phyloP scores from a whole-genome alignment of 2,888 invertebrate species.

The Diloba caeruleocephala region DNA sequence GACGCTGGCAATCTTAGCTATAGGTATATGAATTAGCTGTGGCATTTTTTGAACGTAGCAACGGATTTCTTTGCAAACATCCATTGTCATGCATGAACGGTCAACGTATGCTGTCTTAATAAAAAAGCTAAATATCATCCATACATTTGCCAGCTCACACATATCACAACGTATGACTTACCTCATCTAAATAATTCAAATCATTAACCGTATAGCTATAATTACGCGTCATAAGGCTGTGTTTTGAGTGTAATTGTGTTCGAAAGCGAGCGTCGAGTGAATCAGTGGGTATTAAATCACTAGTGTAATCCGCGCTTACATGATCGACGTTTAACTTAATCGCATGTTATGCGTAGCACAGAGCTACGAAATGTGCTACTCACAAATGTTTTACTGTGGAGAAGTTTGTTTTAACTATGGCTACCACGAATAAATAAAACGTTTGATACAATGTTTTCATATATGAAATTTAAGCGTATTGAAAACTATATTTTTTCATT shows the following conservation, averaged over 20 bases:
- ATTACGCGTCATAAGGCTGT: constrained; percentile 64
- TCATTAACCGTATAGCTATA: constrained; percentile 63
- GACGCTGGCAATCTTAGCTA: too few species aligned
- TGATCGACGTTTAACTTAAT: constrained; percentile 76
- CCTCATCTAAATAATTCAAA: constrained; percentile 51
- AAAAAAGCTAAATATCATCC: constrained; percentile 8
- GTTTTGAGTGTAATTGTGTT: constrained; percentile 72
- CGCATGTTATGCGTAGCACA: constrained; percentile 55
- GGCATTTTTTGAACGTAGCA: too few species aligned
- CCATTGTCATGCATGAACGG: too few species aligned
- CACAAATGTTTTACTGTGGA: too few species aligned
- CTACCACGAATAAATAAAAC: too few species aligned
- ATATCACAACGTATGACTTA: constrained; percentile 1
- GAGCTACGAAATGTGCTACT: constrained; percentile 52
- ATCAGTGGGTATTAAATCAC: constrained; percentile 81
- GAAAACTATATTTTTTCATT: too few species aligned
- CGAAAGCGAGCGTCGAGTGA: constrained; percentile 73
- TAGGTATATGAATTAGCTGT: too few species aligned
- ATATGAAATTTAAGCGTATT: too few species aligned
- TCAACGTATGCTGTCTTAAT: too few species aligned
- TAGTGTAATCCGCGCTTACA: constrained; percentile 73
- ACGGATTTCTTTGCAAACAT: too few species aligned
- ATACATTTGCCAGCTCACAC: constrained; percentile 7
- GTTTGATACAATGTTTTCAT: too few species aligned
- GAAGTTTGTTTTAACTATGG: too few species aligned